Evolutionary conservation across 2,113 vertebrate genomes (phyloP).

Genomic region (Leptocoma aspasia): DNA sequence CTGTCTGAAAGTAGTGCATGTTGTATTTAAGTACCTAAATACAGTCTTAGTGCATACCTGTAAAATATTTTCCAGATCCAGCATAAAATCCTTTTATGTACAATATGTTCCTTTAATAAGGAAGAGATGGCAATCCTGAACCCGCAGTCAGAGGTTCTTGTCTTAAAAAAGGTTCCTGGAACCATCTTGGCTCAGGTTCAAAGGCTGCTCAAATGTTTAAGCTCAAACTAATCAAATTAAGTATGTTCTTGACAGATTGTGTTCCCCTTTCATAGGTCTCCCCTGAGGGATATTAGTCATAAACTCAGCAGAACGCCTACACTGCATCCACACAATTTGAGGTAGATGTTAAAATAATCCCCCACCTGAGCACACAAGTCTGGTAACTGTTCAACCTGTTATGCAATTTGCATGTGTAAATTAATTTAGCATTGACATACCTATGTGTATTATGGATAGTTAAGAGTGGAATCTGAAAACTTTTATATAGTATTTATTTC

Average conservation of each 20-base stretch:
- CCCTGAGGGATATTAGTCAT: neutral
- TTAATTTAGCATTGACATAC: neutral
- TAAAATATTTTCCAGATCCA: neutral
- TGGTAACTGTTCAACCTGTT: constrained; percentile 8
- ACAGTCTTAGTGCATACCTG: neutral
- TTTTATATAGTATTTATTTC: neutral
- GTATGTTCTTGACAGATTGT: neutral
- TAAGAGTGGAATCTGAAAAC: neutral
- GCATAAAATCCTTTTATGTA: neutral
- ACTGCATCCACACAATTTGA: neutral
- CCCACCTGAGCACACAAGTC: neutral
- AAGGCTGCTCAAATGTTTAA: constrained; percentile 27
- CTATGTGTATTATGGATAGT: neutral
- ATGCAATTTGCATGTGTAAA: neutral
- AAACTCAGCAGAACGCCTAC: neutral
- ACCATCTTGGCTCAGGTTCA: neutral
- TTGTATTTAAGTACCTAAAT: neutral
- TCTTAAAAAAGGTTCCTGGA: neutral
- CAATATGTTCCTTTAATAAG: neutral
- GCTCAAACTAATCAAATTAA: constrained; percentile 9
- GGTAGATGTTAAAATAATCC: constrained; percentile 20
- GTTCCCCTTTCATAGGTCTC: neutral
- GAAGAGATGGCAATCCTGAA: neutral
- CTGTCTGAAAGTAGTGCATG: neutral
- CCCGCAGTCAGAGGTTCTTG: neutral